Evolutionary conservation across 2,797 vertebrate genomes (phyloP), one percentile per base, ranked within the genome.

Genomic region (Aeoliscus strigatus): DNA sequence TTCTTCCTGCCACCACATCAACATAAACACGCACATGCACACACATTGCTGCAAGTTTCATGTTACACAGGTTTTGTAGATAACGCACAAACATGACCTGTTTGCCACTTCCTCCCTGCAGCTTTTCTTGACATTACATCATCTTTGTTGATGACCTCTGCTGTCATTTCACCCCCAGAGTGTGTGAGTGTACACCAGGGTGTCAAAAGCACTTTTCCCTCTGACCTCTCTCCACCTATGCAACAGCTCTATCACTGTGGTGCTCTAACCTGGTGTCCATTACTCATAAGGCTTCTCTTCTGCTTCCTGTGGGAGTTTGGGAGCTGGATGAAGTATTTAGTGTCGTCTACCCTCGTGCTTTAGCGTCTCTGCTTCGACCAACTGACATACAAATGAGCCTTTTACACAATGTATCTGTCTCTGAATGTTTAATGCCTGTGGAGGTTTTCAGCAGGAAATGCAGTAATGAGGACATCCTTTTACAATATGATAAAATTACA

Each of bases 291-390:
- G 52, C 40, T 37, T 44, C 47, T 60, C 18, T 27, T 39, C 27
- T 12, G 16, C 62, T 82, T 85, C 73, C 76, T 77, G 71, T 75
- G 62, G 61, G 66, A 52, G 25, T 37, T 32, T 2, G 37, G 50
- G 48, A 54, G 30, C 9, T 50, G 31, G n/a, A 39, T 33, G 39
- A 44, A 42, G 5, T 6, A 51, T 51, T 28, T 27, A 8, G 34
- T 38, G 7, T 38, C 11, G 6, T 41, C 14, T 38, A 49, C 29
- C 16, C 28, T 16, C 6, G 8, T 9, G 4, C 21, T n/a, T 27
- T 51, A 25, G 24, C 18, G 6, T 21, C 5, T 25, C 2, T 25
- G 24, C 8, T 7, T 9, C 2, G 24, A 25, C 2, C 24, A 25
- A 8, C 6, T 25, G 24, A 9, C n/a, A n/a, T n/a, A n/a, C n/a